phyloP scores from a whole-genome alignment of 30 jellyfish, hydroid and myxozoan species.

The Morbakka virulenta region DNA sequence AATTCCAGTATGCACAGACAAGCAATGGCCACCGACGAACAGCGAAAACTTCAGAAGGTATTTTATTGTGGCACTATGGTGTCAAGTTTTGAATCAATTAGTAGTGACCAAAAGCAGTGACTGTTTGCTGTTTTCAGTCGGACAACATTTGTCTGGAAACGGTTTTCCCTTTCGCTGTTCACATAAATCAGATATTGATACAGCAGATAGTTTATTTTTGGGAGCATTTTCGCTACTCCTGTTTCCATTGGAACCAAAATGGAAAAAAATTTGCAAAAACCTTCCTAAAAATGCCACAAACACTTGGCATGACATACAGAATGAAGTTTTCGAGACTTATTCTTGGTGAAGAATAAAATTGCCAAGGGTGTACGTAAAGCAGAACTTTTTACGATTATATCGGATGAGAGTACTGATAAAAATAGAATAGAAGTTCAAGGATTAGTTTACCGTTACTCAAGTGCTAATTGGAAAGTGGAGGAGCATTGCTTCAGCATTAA shows the following conservation, averaged over 20 bases:
- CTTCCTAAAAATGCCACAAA: conserved; percentile 15
- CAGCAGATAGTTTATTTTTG: neutral
- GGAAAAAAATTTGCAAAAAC: conserved; percentile 4
- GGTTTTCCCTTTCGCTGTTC: neutral
- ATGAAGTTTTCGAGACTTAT: neutral
- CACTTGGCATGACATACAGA: neutral
- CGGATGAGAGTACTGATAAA: conserved; percentile 11
- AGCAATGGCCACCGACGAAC: neutral
- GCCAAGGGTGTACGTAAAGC: conserved; percentile 19
- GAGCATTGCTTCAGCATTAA: neutral
- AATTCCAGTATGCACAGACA: neutral
- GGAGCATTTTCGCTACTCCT: neutral
- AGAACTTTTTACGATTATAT: conserved; percentile 1
- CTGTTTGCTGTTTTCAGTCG: neutral
- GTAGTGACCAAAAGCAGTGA: neutral
- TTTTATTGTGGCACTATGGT: neutral
- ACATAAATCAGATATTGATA: neutral
- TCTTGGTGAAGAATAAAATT: neutral
- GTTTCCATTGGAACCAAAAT: conserved; percentile 24
- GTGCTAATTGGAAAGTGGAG: neutral
- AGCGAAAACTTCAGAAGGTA: neutral
- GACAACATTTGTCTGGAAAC: neutral
- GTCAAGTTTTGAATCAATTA: neutral
- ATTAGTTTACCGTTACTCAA: neutral
- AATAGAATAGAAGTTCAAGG: conserved; percentile 1